Conservation (phyloP, 2,113 vertebrate genomes). For the Prunella fulvescens region DNA sequence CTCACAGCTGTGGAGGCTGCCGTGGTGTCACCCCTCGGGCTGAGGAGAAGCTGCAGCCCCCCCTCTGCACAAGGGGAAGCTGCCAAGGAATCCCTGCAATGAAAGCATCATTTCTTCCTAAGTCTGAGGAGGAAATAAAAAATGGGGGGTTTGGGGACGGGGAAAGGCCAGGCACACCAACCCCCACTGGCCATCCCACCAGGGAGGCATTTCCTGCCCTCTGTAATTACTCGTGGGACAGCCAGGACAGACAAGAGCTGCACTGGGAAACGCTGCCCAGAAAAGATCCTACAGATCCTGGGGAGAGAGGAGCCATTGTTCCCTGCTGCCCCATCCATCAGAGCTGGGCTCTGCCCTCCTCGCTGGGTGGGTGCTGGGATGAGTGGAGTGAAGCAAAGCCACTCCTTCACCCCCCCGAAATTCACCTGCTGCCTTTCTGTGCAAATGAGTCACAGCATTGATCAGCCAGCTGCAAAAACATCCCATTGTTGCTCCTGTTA, state of each 20-base stretch:
- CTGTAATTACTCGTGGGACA: neutral
- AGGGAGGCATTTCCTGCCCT: neutral
- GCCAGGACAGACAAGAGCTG: rapidly evolving
- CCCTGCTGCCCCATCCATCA: neutral
- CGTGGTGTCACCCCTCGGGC: neutral
- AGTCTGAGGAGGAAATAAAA: neutral
- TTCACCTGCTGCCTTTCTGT: neutral
- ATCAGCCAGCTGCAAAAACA: neutral
- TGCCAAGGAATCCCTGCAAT: neutral
- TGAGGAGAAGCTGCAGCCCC: neutral
- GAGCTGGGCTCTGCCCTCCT: neutral
- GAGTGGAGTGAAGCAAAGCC: neutral
- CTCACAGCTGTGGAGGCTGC: neutral
- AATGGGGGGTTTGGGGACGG: rapidly evolving
- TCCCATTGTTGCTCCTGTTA: neutral
- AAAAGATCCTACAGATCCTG: neutral
- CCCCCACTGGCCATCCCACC: rapidly evolving
- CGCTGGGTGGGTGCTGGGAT: rapidly evolving
- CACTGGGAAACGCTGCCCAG: neutral
- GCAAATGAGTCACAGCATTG: neutral
- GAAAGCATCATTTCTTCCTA: neutral
- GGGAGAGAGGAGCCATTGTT: neutral
- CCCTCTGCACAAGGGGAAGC: neutral
- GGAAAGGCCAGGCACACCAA: neutral
- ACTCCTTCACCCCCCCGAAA: neutral